phyloP scores from a whole-genome alignment of 2,888 invertebrate species.

The Patella pellucida region DNA sequence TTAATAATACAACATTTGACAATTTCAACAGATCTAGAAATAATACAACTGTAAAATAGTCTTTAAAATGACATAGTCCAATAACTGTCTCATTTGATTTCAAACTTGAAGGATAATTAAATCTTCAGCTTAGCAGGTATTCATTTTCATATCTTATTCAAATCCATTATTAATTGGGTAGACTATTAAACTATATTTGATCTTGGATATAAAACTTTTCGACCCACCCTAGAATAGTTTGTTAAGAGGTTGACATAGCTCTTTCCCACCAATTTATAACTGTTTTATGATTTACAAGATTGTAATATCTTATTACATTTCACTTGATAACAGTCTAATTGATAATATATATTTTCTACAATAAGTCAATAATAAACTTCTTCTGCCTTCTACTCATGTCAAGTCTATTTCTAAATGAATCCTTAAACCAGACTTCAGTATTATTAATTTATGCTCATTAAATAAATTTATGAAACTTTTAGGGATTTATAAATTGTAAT shows the following conservation, averaged over 20 bases:
- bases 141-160: background rate
- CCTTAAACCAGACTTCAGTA: background rate
- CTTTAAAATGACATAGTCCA: conserved; percentile 3
- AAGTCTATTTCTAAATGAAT: conserved; percentile 4
- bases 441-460: too few relatives aligned
- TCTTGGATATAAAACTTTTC: background rate
- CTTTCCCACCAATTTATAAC: background rate
- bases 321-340: too few relatives aligned
- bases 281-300: too few relatives aligned
- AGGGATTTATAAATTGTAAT: too few relatives aligned
- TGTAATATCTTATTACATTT: too few relatives aligned
- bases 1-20: too few relatives aligned
- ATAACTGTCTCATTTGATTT: conserved; percentile 4
- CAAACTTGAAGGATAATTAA: conserved; percentile 3
- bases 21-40: too few relatives aligned
- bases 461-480: too few relatives aligned
- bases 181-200: conserved; percentile 10
- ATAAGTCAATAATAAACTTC: too few relatives aligned
- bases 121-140: conserved; percentile 8
- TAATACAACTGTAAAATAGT: background rate
- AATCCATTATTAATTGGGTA: background rate
- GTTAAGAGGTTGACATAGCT: background rate
- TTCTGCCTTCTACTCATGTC: too few relatives aligned
- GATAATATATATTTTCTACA: too few relatives aligned
- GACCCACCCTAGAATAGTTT: background rate